A percentile compares a stretch with the other conserved stretches of the same genome.
Evolutionary conservation across 2,797 vertebrate species (phyloP).

Genomic region (Rallus crepitans): DNA sequence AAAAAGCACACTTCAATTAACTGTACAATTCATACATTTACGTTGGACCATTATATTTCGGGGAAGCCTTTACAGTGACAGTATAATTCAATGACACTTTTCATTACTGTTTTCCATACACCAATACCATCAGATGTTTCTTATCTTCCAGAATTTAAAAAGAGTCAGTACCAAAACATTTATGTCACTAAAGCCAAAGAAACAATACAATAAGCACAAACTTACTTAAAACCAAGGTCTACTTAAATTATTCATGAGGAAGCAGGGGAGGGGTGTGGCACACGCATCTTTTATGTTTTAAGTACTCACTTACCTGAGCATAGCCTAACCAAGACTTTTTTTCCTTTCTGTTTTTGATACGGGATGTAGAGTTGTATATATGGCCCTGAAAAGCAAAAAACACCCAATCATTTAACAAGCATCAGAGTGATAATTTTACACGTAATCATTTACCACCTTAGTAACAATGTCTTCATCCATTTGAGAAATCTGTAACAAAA

Average conservation of each 20-base stretch:
- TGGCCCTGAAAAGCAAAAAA: conserved; percentile 88
- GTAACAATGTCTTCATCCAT: not conserved
- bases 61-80: not conserved
- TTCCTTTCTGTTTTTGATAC: conserved; percentile 96
- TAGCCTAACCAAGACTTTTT: conserved; percentile 98
- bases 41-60: not conserved
- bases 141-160: not conserved
- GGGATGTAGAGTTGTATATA: conserved; percentile 98
- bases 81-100: not conserved
- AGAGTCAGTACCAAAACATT: not conserved
- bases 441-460: not conserved
- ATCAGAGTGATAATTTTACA: not conserved
- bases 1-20: not conserved
- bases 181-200: not conserved
- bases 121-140: not conserved
- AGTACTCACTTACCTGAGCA: conserved; percentile 89
- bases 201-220: not conserved
- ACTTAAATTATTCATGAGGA: not conserved
- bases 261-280: not conserved
- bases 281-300: not conserved
- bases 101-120: not conserved
- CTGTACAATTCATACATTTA: not conserved
- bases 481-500: not conserved
- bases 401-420: not conserved
- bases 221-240: not conserved